Conservation (phyloP, 2,113 vertebrate species). For the Dicentrarchus labrax region DNA sequence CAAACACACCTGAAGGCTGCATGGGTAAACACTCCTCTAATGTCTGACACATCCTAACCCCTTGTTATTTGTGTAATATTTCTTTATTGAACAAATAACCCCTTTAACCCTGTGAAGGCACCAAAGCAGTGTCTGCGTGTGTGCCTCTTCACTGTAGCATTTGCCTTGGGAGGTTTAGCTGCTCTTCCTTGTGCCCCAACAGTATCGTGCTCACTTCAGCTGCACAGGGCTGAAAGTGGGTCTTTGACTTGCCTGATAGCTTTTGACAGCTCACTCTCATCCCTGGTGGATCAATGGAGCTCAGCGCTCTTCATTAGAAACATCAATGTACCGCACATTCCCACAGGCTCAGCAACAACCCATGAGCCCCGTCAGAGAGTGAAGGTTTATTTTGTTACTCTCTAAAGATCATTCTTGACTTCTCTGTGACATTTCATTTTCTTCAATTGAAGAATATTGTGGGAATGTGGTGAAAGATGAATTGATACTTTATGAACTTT, state of each 20-base stretch:
- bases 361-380: constrained; percentile 46
- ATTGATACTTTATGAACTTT: neutral
- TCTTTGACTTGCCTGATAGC: constrained; percentile 79
- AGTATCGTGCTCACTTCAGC: constrained; percentile 59
- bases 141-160: constrained; percentile 13
- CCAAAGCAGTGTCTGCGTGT: constrained; percentile 43
- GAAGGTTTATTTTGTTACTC: constrained; percentile 50
- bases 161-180: constrained; percentile 62
- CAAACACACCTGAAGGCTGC: neutral
- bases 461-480: neutral
- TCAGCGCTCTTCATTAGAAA: constrained; percentile 81
- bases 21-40: constrained; percentile 1
- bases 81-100: constrained; percentile 32
- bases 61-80: constrained; percentile 44
- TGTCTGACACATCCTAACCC: constrained; percentile 16
- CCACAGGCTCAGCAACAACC: constrained; percentile 71
- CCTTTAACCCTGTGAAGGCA: constrained; percentile 27
- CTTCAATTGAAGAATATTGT: constrained; percentile 5
- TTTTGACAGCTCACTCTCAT: constrained; percentile 83
- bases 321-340: constrained; percentile 78
- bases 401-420: constrained; percentile 41
- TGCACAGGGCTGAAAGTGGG: constrained; percentile 70
- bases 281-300: constrained; percentile 79
- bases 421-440: constrained; percentile 35
- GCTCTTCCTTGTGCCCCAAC: constrained; percentile 57